phyloP scores from a whole-genome alignment of 37 sponge, comb jelly and placozoan species.

The Dysidea cf. avara region DNA sequence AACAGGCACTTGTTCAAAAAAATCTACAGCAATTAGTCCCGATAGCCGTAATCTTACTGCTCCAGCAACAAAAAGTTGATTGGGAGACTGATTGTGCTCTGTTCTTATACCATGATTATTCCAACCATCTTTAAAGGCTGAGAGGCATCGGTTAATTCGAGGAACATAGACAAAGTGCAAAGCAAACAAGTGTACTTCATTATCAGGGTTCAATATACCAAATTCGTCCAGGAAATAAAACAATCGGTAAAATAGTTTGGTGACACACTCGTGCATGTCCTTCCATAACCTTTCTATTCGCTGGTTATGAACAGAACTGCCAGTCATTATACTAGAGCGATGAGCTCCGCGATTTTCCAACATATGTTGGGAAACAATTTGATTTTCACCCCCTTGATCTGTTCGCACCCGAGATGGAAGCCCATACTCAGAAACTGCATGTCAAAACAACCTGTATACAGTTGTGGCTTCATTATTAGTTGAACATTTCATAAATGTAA shows the following conservation, averaged over 20 bases:
- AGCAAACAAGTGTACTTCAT: conserved; percentile 27
- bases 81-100: conserved; percentile 1
- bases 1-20: conserved; percentile 25
- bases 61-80: conserved; percentile 13
- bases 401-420: conserved; percentile 47
- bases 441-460: conserved; percentile 15
- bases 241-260: conserved; percentile 23
- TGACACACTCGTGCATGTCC: conserved; percentile 23
- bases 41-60: background rate
- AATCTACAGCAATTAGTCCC: conserved; percentile 17
- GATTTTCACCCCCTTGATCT: conserved; percentile 49
- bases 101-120: conserved; percentile 33
- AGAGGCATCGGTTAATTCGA: conserved; percentile 22
- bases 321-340: conserved; percentile 37
- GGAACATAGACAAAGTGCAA: conserved; percentile 41
- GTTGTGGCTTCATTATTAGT: conserved; percentile 38
- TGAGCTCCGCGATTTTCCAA: conserved; percentile 22
- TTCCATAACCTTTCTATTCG: conserved; percentile 47
- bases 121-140: conserved; percentile 24
- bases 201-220: conserved; percentile 23
- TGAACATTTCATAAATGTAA: conserved; percentile 22
- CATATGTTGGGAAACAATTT: conserved; percentile 34
- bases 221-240: conserved; percentile 34
- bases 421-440: conserved; percentile 20
- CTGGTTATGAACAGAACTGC: conserved; percentile 44